A percentile compares a stretch with the other conserved stretches of the same genome.
phyloP scores from a whole-genome alignment of 1,140 invertebrate species.

The Araneus ventricosus region DNA sequence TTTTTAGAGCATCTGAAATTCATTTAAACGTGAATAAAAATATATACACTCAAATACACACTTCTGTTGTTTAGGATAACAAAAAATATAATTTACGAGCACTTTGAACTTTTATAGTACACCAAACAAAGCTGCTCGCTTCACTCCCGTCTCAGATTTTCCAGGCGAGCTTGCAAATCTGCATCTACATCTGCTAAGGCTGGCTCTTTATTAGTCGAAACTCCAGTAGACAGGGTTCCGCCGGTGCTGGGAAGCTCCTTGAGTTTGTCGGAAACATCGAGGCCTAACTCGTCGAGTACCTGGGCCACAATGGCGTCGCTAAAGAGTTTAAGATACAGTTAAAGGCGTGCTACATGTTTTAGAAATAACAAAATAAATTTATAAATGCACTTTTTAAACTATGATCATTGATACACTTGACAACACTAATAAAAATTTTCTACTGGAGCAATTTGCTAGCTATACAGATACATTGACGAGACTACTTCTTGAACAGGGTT shows the following conservation, averaged over 20 bases:
- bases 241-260: conserved; percentile 89
- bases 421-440: no score
- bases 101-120: neutral
- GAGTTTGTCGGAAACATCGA: conserved; percentile 94
- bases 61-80: neutral
- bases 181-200: conserved; percentile 92
- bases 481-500: no score
- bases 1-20: no score
- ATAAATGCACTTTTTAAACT: neutral
- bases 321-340: conserved; percentile 11
- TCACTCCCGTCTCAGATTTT: conserved; percentile 95
- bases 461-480: no score
- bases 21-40: no score
- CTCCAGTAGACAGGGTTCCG: conserved; percentile 80
- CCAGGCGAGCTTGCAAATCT: conserved; percentile 95
- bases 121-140: neutral
- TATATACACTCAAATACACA: no score
- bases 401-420: no score
- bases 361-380: neutral
- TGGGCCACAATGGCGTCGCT: conserved; percentile 77
- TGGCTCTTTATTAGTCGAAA: conserved; percentile 78
- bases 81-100: neutral
- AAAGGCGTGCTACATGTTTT: neutral
- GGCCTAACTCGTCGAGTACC: conserved; percentile 93
- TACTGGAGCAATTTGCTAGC: no score